Conservation (phyloP, 30 jellyfish, hydroid and myxozoan genomes). For the Rhopilema esculentum region DNA sequence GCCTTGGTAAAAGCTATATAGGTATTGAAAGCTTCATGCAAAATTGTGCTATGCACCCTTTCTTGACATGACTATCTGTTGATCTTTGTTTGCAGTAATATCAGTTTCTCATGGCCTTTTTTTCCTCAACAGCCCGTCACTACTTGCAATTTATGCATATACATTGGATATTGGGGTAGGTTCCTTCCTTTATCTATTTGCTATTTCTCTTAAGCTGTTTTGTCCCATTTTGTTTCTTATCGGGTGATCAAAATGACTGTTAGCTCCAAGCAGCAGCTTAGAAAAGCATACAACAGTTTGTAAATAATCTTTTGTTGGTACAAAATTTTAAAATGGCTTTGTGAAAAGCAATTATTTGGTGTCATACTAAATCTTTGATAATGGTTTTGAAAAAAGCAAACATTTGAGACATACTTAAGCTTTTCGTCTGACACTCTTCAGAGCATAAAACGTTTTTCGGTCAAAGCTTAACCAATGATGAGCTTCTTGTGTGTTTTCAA, state of each 20-base stretch:
- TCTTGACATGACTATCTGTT: too few relatives aligned
- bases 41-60: too few relatives aligned
- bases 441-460: background rate
- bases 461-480: background rate
- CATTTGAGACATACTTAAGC: too few relatives aligned
- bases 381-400: too few relatives aligned
- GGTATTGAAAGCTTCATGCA: too few relatives aligned
- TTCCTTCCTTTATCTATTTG: background rate
- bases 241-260: too few relatives aligned
- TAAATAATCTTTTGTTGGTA: too few relatives aligned
- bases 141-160: constrained; percentile 84
- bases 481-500: too few relatives aligned
- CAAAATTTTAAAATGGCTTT: too few relatives aligned
- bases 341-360: too few relatives aligned
- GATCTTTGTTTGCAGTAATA: background rate
- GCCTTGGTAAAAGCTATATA: background rate
- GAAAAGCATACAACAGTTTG: background rate
- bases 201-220: background rate
- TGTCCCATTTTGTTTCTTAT: background rate
- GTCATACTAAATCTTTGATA: too few relatives aligned
- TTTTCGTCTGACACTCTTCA: background rate
- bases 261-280: background rate
- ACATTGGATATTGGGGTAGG: constrained; percentile 80
- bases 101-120: background rate
- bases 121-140: constrained; percentile 44